Evolutionary conservation across 2,797 vertebrate species (phyloP).

Genomic region (Podarcis siculus): DNA sequence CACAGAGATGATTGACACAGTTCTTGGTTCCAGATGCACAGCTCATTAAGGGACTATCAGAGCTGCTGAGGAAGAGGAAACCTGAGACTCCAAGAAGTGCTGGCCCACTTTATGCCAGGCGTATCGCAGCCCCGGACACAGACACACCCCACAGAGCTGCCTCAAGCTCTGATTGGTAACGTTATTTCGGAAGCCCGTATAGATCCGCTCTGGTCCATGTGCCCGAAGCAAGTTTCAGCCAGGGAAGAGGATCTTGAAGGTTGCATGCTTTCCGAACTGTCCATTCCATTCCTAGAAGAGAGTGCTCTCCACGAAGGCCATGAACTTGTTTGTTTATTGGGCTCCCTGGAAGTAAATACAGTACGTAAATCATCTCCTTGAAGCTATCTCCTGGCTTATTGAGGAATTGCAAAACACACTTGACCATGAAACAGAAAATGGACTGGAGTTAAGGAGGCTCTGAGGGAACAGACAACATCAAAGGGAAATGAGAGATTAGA

Average conservation of each 20-base stretch:
- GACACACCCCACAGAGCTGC: conserved; percentile 17
- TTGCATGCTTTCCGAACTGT: conserved; percentile 60
- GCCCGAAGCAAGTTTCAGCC: conserved; percentile 44
- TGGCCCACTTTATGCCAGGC: not conserved
- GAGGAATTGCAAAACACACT: not conserved
- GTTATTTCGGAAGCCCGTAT: not conserved
- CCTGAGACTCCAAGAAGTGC: conserved; percentile 23
- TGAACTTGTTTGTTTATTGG: conserved; percentile 57
- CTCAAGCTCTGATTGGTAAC: conserved; percentile 38
- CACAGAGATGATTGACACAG: conserved; percentile 42
- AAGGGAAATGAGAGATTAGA: not conserved
- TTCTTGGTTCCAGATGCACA: conserved; percentile 58
- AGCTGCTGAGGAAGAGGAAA: conserved; percentile 64
- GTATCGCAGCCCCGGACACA: conserved; percentile 14
- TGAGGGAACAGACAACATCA: not conserved
- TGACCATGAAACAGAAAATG: not conserved
- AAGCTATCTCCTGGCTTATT: conserved; percentile 13
- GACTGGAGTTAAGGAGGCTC: not conserved
- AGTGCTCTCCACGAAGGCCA: conserved; percentile 66
- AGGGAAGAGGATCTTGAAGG: conserved; percentile 55
- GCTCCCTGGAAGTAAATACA: conserved; percentile 37
- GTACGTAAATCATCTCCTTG: conserved; percentile 33
- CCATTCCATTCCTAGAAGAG: conserved; percentile 56
- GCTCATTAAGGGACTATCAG: conserved; percentile 46
- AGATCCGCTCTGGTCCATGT: conserved; percentile 1